Base-by-base conservation (phyloP, 2,888 invertebrate genomes). In the Drosophila crucigera region DNA sequence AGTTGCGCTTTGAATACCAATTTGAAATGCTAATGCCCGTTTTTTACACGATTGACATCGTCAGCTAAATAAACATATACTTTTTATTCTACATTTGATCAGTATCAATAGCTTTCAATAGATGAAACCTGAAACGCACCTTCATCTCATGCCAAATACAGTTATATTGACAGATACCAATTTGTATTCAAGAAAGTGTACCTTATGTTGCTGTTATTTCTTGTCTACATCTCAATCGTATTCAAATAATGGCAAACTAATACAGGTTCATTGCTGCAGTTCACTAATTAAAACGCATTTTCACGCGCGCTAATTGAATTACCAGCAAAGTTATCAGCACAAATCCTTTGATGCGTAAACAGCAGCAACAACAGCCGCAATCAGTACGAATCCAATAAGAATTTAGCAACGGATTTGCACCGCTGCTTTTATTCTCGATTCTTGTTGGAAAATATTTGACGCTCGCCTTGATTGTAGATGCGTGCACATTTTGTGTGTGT, bases 221-320 rank as follows among this genome's bases (percentile, higher is more conserved):
- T 25, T 16, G 16, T 16, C 9, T 9, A 16, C 25, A 25, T 28
- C 4, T 16, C 16, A 47, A 16, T 16, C 25, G 16, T 25, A 16
- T 47, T 47, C 1, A 47, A 25, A 25, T 16, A 47, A 16, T 47
- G 25, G 9, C 9, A 25, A 47, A 4, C 22, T 16, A 47, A 25
- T 25, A 25, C 1, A 22, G 47, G 2, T 16, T 7, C 4, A 4
- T 14, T 22, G 25, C 16, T 43, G 14, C 25, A 37, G 25, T 30
- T 41, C 30, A 19, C 31, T 70, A 25, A 62, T 30, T 62, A 30
- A 71, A 65, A 50, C 19, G 50, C 62, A 47, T 56, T 50, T 76
- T 52, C 55, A 63, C 59, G 59, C 59, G 56, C 41, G 39, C 73
- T 73, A 67, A 73, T 78, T 78, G 49, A 78, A 68, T 63, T 67